phyloP scores from a whole-genome alignment of 2,888 invertebrate species.

The Darwinula stevensoni region DNA sequence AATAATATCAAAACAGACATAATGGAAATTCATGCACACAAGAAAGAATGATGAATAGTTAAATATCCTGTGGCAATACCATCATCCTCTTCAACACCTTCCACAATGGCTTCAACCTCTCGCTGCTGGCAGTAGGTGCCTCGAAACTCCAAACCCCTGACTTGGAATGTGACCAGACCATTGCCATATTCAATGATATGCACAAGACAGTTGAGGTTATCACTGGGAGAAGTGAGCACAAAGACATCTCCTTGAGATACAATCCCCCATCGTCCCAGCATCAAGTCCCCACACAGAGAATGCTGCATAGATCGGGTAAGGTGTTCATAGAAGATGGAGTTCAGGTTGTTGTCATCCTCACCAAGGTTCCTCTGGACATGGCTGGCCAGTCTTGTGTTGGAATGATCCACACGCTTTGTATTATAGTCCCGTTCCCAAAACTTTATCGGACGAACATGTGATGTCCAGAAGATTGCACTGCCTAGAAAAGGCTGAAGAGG shows the following conservation, averaged over 20 bases:
- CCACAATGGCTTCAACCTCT: conserved; percentile 92
- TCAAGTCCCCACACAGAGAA: conserved; percentile 71
- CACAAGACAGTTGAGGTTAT: conserved; percentile 89
- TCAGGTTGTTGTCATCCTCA: conserved; percentile 85
- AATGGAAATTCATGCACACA: not conserved
- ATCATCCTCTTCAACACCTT: conserved; percentile 82
- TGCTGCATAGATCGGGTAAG: conserved; percentile 82
- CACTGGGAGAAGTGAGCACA: conserved; percentile 87
- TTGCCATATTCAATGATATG: conserved; percentile 95
- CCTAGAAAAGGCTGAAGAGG: conserved; percentile 88
- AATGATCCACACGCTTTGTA: conserved; percentile 84
- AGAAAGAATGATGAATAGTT: not conserved
- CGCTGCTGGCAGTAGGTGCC: conserved; percentile 98
- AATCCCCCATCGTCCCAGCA: conserved; percentile 78
- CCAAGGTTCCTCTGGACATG: conserved; percentile 77
- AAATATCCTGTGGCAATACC: too few relatives aligned
- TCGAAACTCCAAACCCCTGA: conserved; percentile 74
- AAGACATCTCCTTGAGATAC: conserved; percentile 93
- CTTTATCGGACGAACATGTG: conserved; percentile 93
- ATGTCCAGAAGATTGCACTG: conserved; percentile 91
- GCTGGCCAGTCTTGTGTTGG: conserved; percentile 75
- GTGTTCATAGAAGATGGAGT: conserved; percentile 98
- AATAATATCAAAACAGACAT: not conserved
- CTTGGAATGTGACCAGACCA: conserved; percentile 89
- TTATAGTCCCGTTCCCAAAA: conserved; percentile 99